Base-by-base conservation (phyloP, 2,888 invertebrate genomes). In the Sicus ferrugineus region DNA sequence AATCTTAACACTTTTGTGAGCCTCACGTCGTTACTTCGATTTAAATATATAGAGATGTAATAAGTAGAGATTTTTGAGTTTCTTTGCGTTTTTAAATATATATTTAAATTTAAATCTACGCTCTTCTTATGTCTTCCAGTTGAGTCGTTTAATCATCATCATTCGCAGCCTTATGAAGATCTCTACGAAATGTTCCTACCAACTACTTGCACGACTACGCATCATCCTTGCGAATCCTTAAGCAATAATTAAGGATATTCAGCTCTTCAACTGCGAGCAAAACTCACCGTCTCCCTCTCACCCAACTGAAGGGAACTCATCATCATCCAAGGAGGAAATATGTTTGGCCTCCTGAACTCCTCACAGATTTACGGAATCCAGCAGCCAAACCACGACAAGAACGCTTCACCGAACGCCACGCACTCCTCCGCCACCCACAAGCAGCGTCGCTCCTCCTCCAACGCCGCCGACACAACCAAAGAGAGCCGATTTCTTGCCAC, bases 341-440 rank as follows among this genome's bases (percentile, higher is more conserved):
- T 84, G 84, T 84, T 84, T 73, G 80, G 83, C 74, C 78, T 84
- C 74, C 76, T 83, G 16, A 82, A 79, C 76, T 79, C 79, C 68
- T 79, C 82, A 58, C 83, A 83, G 76, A 80, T 83, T 74, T 83
- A 84, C 79, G 83, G 81, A 76, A 75, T 83, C 71, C 82, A 81
- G 72, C 75, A 76, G 28, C 4, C 16, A 72, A 72, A 73, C 66
- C 72, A 68, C 67, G 73, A 74, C 67, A 23, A 73, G 21, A 16
- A 16, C 68, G 63, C 54, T 68, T 69, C 70, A 68, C 50, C 65
- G 48, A 65, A 16, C 61, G 3, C 42, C 38, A 58, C 64, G 59
- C 28, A n/a, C 65, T 31, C 30, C 19, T 21, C 50, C 59, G 59
- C 70, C 67, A 7, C 42, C 7, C 67, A 46, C 26, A 67, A 66